A percentile compares a stretch with the other conserved stretches of the same genome.
These are phyloP conservation scores for Mimachlamys varia DNA, from an alignment of 2,888 invertebrate genomes.

Conservation along the genomic window DNA sequence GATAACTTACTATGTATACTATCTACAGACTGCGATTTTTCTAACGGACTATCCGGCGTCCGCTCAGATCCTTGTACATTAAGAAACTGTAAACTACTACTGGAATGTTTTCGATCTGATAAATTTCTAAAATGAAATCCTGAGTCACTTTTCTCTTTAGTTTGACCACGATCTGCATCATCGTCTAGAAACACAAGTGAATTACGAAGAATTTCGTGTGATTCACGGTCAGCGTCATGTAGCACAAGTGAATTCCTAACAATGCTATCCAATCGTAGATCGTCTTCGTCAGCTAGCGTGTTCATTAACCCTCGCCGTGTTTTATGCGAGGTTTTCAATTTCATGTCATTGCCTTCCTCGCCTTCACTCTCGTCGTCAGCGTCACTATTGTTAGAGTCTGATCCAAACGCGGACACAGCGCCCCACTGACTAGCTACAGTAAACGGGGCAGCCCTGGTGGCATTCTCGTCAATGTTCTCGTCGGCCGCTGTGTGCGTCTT, in stretches of 20 bases:
- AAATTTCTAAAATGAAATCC: constrained; percentile 37
- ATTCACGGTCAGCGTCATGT: constrained; percentile 67
- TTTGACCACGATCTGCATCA: constrained; percentile 67
- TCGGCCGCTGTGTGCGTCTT: constrained; percentile 74
- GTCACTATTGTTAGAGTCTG: constrained; percentile 89
- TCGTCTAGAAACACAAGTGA: constrained; percentile 73
- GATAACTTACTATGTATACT: constrained; percentile 55
- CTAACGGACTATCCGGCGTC: constrained; percentile 37
- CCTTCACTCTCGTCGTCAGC: constrained; percentile 67
- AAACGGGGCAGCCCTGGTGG: constrained; percentile 82
- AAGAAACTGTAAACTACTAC: constrained; percentile 37
- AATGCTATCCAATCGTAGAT: constrained; percentile 70
- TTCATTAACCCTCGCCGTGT: constrained; percentile 62
- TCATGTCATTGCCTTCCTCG: constrained; percentile 67
- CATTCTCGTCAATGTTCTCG: constrained; percentile 78
- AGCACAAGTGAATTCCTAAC: constrained; percentile 70
- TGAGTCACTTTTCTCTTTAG: constrained; percentile 49
- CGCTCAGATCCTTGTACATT: constrained; percentile 39
- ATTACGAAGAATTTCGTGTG: constrained; percentile 65
- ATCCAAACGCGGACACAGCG: constrained; percentile 93
- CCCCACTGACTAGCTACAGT: constrained; percentile 97
- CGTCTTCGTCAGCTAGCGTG: constrained; percentile 74
- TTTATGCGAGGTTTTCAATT: constrained; percentile 65
- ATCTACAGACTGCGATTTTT: constrained; percentile 40
- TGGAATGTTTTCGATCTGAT: constrained; percentile 42